Percentiles rank a stretch among this genome's conserved stretches.
Evolutionary conservation across 2,888 invertebrate genomes (phyloP).

Genomic region (Diaperis boleti): DNA sequence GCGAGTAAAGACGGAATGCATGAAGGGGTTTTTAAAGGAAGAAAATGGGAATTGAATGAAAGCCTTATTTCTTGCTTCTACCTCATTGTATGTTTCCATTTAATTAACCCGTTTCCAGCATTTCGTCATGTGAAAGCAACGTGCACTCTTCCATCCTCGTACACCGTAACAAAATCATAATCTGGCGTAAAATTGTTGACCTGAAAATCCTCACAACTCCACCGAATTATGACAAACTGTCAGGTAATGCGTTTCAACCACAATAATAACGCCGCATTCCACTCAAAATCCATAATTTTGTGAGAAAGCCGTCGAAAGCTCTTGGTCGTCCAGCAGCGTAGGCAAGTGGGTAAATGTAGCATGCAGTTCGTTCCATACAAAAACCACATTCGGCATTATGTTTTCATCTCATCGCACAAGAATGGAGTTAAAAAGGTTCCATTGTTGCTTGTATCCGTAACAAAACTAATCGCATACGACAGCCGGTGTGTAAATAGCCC

Average conservation of each 20-base stretch:
- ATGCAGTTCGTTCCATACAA: conserved; percentile 29
- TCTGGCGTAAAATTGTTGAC: background rate
- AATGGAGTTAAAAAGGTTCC: conserved; percentile 53
- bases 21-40: too few relatives aligned
- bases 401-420: conserved; percentile 50
- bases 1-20: too few relatives aligned
- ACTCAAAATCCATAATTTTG: conserved; percentile 32
- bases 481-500: conserved; percentile 61
- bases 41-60: too few relatives aligned
- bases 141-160: too few relatives aligned
- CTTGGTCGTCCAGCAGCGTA: conserved; percentile 7
- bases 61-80: too few relatives aligned
- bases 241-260: conserved; percentile 4
- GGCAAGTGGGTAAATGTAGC: conserved; percentile 23
- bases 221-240: conserved; percentile 5
- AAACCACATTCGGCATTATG: conserved; percentile 46
- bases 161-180: background rate
- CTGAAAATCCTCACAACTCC: conserved; percentile 5
- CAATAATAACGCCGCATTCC: conserved; percentile 26
- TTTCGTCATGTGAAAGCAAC: too few relatives aligned
- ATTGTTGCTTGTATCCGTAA: conserved; percentile 60
- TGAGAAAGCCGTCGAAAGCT: conserved; percentile 19
- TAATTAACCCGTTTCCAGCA: too few relatives aligned
- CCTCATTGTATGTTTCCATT: too few relatives aligned
- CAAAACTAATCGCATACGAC: conserved; percentile 62